Percentiles rank a stretch among this genome's conserved stretches.
Conservation (phyloP, 2,888 invertebrate species). For the Aphodius sticticus region DNA sequence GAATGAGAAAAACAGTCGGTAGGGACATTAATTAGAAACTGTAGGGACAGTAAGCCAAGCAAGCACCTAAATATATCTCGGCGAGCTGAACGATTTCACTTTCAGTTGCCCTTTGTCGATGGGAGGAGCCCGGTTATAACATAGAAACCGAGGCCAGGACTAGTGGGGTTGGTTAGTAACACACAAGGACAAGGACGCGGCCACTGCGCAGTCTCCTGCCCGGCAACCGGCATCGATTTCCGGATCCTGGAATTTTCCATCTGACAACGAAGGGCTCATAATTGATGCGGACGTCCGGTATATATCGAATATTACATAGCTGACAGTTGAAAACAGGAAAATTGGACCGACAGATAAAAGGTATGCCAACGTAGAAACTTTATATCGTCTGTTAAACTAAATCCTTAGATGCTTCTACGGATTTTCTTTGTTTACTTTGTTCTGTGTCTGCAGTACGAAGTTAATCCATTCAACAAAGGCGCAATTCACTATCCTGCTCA, state of each 20-base stretch:
- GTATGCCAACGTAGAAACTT: too few relatives aligned
- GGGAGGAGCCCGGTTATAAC: slow-evolving; percentile 32
- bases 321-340: too few relatives aligned
- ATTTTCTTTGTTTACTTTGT: too few relatives aligned
- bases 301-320: not conserved
- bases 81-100: slow-evolving; percentile 36
- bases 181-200: slow-evolving; percentile 43
- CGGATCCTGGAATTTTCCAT: slow-evolving; percentile 42
- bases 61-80: slow-evolving; percentile 4
- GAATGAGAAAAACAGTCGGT: not conserved
- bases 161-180: slow-evolving; percentile 42
- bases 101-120: slow-evolving; percentile 33
- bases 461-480: too few relatives aligned
- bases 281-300: not conserved
- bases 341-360: too few relatives aligned
- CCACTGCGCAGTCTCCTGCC: slow-evolving; percentile 39
- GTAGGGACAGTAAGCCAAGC: not conserved
- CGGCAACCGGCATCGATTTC: slow-evolving; percentile 44
- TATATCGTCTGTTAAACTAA: too few relatives aligned
- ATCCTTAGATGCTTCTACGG: too few relatives aligned
- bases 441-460: too few relatives aligned
- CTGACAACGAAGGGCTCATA: slow-evolving; percentile 24
- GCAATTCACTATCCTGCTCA: too few relatives aligned
- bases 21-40: not conserved
- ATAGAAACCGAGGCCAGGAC: slow-evolving; percentile 29